Evolutionary conservation across 2,113 vertebrate genomes (phyloP).

Genomic region (Indicator maculatus): DNA sequence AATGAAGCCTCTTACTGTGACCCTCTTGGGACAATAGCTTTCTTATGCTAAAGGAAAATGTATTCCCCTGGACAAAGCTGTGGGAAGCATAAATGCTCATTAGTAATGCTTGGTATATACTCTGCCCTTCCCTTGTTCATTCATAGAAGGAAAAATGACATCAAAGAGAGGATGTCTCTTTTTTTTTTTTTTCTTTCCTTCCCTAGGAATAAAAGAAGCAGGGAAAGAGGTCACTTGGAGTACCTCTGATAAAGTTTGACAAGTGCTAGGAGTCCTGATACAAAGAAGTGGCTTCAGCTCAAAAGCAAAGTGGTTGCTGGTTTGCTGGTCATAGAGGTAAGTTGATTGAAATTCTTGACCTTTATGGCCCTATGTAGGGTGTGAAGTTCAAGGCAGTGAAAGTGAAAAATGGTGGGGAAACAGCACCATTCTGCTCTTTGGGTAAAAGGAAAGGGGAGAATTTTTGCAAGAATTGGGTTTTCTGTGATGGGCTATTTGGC

Average conservation of each 20-base stretch:
- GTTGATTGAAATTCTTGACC: not conserved
- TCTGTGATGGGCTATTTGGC: not conserved
- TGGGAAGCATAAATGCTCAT: slow-evolving; percentile 76
- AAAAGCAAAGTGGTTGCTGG: not conserved
- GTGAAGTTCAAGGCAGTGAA: not conserved
- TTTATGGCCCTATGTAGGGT: fast-evolving
- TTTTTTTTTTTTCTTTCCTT: not conserved
- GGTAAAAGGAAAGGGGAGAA: not conserved
- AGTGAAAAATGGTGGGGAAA: not conserved
- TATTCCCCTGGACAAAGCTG: slow-evolving; percentile 70
- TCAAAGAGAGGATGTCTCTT: slow-evolving; percentile 20
- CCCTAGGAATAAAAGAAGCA: slow-evolving; percentile 26
- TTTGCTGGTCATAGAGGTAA: not conserved
- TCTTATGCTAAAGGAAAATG: slow-evolving; percentile 80
- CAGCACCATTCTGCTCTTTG: fast-evolving
- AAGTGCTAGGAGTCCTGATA: not conserved
- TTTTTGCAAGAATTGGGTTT: not conserved
- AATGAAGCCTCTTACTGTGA: slow-evolving; percentile 74
- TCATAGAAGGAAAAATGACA: slow-evolving; percentile 56
- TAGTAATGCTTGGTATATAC: slow-evolving; percentile 73
- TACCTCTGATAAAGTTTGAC: not conserved
- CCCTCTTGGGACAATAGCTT: slow-evolving; percentile 77
- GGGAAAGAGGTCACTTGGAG: not conserved
- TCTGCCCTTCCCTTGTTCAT: slow-evolving; percentile 66
- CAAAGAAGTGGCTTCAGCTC: not conserved